Evolutionary conservation across 2,113 vertebrate genomes (phyloP).

Genomic region (Oryzias woworae): DNA sequence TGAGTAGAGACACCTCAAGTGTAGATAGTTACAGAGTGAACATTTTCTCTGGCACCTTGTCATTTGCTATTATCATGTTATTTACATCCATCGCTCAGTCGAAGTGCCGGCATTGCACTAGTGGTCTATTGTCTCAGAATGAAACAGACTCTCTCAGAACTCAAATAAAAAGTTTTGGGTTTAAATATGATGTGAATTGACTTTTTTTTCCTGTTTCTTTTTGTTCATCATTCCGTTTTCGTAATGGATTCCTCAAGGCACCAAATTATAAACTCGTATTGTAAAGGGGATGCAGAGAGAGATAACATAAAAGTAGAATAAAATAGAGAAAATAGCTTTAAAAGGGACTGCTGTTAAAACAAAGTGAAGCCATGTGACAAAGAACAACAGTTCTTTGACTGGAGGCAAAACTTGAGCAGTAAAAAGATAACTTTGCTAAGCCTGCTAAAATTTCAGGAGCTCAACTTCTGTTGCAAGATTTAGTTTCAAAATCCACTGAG

Average conservation of each 20-base stretch:
- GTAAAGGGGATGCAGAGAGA: neutral
- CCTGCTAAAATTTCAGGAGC: neutral
- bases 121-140: neutral
- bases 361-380: neutral
- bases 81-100: slow-evolving; percentile 31
- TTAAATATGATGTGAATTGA: neutral
- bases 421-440: slow-evolving; percentile 7
- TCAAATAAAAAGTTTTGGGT: neutral
- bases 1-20: slow-evolving; percentile 29
- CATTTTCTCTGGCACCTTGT: slow-evolving; percentile 37
- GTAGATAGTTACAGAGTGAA: slow-evolving; percentile 11
- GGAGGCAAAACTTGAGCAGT: neutral
- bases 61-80: slow-evolving; percentile 40
- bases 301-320: neutral
- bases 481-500: neutral
- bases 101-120: slow-evolving; percentile 8
- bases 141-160: neutral
- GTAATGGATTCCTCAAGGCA: neutral
- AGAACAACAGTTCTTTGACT: neutral
- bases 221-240: neutral
- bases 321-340: neutral
- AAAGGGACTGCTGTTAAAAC: neutral
- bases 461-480: slow-evolving; percentile 1
- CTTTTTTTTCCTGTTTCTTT: neutral
- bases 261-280: neutral